phyloP scores from a whole-genome alignment of 2,113 vertebrate genomes.

The Rhinopithecus roxellana region DNA sequence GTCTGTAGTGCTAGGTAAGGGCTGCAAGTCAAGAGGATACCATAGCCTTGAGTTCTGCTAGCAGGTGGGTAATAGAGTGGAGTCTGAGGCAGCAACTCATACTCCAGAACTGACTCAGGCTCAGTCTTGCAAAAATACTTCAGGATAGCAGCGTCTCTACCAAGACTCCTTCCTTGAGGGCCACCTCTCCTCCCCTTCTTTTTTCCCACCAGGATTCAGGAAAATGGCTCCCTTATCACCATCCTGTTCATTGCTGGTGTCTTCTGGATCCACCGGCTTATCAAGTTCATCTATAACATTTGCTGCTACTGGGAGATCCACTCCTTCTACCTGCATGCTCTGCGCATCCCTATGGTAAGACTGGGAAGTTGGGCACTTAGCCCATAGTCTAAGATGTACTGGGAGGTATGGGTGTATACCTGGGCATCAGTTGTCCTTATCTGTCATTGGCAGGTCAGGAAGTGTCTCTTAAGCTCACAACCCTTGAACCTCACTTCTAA shows the following conservation, averaged over 20 bases:
- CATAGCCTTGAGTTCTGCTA: neutral
- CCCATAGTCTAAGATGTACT: neutral
- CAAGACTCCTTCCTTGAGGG: constrained; percentile 6
- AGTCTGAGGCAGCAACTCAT: neutral
- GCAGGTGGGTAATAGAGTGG: neutral
- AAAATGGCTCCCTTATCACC: constrained; percentile 93
- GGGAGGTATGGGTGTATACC: neutral
- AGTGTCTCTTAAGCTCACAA: neutral
- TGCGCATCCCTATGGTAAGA: constrained; percentile 96
- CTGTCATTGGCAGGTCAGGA: neutral
- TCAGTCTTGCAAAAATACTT: neutral
- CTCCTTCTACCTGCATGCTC: constrained; percentile 95
- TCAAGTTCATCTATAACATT: constrained; percentile 98
- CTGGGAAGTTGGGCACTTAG: neutral
- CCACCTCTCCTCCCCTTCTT: neutral
- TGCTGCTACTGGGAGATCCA: constrained; percentile 99
- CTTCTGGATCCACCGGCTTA: constrained; percentile 96
- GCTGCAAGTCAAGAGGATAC: neutral
- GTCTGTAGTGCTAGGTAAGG: constrained; percentile 93
- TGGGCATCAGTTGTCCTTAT: neutral
- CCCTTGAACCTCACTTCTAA: neutral
- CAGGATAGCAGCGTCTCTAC: neutral
- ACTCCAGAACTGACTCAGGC: neutral
- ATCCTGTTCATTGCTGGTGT: constrained; percentile 94
- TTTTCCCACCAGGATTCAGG: constrained; percentile 88